Conservation (phyloP, 1,140 invertebrate genomes). For the Agrilus planipennis region DNA sequence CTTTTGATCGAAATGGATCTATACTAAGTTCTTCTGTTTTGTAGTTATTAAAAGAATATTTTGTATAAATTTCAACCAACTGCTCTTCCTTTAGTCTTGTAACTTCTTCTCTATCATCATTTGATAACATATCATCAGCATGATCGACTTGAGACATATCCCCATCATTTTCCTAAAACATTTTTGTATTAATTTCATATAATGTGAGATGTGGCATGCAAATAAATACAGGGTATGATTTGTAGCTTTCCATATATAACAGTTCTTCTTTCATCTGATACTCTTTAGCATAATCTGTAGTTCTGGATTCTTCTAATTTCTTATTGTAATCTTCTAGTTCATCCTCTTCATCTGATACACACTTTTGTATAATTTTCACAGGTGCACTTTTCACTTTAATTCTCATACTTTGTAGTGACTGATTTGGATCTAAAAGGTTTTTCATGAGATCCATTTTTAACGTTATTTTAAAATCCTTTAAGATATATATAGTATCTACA, state of each 20-base stretch:
- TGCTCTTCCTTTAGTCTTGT: not conserved
- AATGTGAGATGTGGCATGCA: not conserved
- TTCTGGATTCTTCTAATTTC: too few relatives aligned
- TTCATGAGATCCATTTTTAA: constrained; percentile 1
- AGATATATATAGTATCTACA: too few relatives aligned
- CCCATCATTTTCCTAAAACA: too few relatives aligned
- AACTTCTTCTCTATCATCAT: not conserved
- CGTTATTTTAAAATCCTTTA: too few relatives aligned
- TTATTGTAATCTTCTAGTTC: not conserved
- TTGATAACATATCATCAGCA: not conserved
- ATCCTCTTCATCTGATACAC: not conserved
- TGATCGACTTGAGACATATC: constrained; percentile 1
- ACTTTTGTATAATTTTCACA: not conserved
- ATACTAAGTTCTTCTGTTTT: not conserved
- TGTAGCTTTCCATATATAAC: not conserved
- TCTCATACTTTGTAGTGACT: constrained; percentile 1
- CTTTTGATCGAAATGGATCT: constrained; percentile 3
- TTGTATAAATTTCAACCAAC: not conserved
- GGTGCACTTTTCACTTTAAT: not conserved
- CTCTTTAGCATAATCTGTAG: not conserved
- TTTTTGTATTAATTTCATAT: too few relatives aligned
- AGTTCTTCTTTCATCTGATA: not conserved
- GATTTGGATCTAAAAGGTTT: not conserved
- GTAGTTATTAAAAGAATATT: constrained; percentile 8
- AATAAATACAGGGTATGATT: too few relatives aligned